Evolutionary conservation across 2,888 invertebrate genomes (phyloP).

Genomic region (Microplitis manilae): DNA sequence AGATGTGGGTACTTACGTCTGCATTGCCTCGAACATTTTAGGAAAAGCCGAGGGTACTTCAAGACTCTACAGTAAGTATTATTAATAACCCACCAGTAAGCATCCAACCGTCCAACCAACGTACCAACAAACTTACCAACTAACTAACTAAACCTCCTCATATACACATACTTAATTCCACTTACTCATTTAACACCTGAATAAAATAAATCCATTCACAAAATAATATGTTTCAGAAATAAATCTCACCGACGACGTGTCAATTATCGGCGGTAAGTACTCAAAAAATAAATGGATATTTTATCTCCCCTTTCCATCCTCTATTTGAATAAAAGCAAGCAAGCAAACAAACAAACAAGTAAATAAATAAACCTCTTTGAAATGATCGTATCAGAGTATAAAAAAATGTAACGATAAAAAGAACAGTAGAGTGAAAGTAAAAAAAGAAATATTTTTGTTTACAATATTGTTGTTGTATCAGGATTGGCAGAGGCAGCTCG

Average conservation of each 20-base stretch:
- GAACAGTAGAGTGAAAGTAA: constrained; percentile 24
- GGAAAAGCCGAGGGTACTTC: constrained; percentile 85
- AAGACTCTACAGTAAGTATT: constrained; percentile 78
- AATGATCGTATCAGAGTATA: not conserved
- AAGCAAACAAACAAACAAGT: constrained; percentile 21
- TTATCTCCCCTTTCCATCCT: not conserved
- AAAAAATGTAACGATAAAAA: constrained; percentile 8
- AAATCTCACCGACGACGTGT: constrained; percentile 76
- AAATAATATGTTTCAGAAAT: constrained; percentile 67
- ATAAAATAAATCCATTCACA: constrained; percentile 32
- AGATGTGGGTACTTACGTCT: constrained; percentile 84
- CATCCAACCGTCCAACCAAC: not conserved
- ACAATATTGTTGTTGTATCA: constrained; percentile 45
- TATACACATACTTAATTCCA: not conserved
- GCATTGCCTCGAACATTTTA: constrained; percentile 85
- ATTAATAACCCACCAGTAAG: constrained; percentile 12
- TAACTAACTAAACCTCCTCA: constrained; percentile 1
- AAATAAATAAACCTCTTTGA: not conserved
- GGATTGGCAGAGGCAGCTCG: constrained; percentile 68
- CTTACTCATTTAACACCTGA: not conserved
- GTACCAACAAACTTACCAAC: constrained; percentile 14
- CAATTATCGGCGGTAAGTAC: constrained; percentile 75
- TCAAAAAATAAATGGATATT: not conserved
- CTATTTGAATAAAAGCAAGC: constrained; percentile 25
- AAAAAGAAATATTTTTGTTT: constrained; percentile 27